Percentiles rank a stretch among this genome's conserved stretches.
These are phyloP conservation scores for Ascaphus truei DNA, from an alignment of 2,113 vertebrate genomes.

Conservation along the genomic window DNA sequence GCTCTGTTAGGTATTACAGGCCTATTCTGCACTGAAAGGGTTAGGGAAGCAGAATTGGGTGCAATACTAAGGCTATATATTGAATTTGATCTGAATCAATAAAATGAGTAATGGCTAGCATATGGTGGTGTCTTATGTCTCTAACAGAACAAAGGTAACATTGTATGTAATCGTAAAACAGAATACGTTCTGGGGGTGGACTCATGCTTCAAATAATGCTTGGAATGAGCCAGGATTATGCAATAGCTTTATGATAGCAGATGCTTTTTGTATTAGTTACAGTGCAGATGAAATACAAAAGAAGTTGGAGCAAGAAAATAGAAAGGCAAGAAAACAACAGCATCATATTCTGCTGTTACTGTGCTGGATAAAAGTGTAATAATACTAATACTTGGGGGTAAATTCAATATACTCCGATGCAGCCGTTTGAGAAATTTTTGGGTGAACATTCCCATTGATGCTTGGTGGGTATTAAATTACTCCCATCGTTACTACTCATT, in stretches of 20 bases:
- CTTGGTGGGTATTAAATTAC: too few species aligned
- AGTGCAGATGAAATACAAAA: constrained; percentile 1
- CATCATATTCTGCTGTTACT: not conserved
- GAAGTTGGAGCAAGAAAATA: not conserved
- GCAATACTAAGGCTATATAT: too few species aligned
- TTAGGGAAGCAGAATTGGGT: too few species aligned
- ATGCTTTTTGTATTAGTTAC: constrained; percentile 19
- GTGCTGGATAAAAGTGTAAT: not conserved
- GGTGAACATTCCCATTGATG: too few species aligned
- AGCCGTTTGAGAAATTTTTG: too few species aligned
- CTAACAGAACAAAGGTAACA: constrained; percentile 13
- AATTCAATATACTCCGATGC: too few species aligned
- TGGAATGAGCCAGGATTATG: constrained; percentile 11
- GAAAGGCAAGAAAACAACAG: not conserved
- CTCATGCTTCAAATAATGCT: not conserved
- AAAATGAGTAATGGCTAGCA: not conserved
- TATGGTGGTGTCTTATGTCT: not conserved
- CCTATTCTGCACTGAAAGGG: too few species aligned
- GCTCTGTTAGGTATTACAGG: too few species aligned
- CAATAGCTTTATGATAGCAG: not conserved
- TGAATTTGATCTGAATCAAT: not conserved
- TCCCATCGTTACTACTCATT: too few species aligned
- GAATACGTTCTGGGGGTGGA: constrained; percentile 21
- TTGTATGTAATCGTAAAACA: not conserved
- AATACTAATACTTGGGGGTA: too few species aligned